Evolutionary conservation across 2,113 vertebrate genomes (phyloP).

Genomic region (Myodes glareolus): DNA sequence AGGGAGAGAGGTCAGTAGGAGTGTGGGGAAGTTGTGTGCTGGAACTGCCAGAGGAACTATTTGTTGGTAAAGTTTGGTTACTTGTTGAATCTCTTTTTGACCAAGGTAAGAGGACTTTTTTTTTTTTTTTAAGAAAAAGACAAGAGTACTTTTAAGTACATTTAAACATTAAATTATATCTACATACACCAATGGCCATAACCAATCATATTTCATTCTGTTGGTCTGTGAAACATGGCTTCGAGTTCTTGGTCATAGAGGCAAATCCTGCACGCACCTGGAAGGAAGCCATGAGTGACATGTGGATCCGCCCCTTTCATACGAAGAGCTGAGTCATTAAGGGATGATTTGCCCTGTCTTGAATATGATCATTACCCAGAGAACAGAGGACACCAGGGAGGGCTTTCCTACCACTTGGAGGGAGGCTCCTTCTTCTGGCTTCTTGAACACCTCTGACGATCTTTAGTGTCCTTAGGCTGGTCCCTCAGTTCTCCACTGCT

Average conservation of each 20-base stretch:
- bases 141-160: not conserved
- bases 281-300: not conserved
- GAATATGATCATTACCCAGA: not conserved
- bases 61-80: not conserved
- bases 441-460: not conserved
- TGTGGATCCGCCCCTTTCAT: not conserved
- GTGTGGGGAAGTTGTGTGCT: not conserved
- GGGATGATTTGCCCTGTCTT: not conserved
- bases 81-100: constrained; percentile 20
- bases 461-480: not conserved
- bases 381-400: not conserved
- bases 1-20: not conserved
- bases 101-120: not conserved
- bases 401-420: not conserved
- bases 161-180: not conserved
- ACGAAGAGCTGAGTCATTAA: not conserved
- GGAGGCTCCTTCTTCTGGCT: not conserved
- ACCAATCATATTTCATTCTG: not conserved
- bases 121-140: too few species aligned
- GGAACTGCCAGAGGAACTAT: not conserved
- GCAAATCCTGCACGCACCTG: not conserved
- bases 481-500: not conserved
- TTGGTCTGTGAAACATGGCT: not conserved
- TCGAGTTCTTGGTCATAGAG: not conserved
- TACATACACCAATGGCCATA: not conserved